Evolutionary conservation across 2,797 vertebrate genomes (phyloP), one percentile per base, ranked within the genome.

Genomic region (Girardinus metallicus): DNA sequence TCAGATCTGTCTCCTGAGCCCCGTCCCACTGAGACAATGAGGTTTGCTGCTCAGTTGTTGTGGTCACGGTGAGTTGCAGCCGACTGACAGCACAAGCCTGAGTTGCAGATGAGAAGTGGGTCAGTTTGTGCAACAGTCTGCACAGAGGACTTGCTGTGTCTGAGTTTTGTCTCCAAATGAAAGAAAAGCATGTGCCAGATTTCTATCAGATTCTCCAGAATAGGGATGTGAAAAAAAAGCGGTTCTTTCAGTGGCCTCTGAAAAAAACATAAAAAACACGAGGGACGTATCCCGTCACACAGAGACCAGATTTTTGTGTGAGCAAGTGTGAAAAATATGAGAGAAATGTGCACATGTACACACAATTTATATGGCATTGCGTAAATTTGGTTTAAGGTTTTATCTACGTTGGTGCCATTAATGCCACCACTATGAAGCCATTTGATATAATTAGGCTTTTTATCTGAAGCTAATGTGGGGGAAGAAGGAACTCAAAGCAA

Each of bases 41-140:
- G 84, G 83, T 92, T 83, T 80, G 74, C 85, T 46, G 78, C 81
- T 85, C 53, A 55, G 79, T 91, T 86, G 86, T 91, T 91, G 77
- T 86, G 92, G 87, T 92, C 86, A 87, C 86, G 82, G 74, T 89
- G 91, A 91, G 88, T 70, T 84, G 86, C 80, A 85, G 89, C 86
- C 80, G 86, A 86, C 85, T 91, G 88, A 90, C 88, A 88, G 85
- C 64, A 81, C 46, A 66, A 87, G 74, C 80, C 89, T 73, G 78
- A 88, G 82, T 81, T 79, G 80, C 79, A 78, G 84, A 77, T 81
- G 76, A 92, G 92, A 94, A 93, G 60, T 92, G 91, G 92, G 92
- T 94, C 92, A 92, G 83, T 89, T 84, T 89, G 85, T 88, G 86
- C 85, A 83, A 84, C 79, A 80, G 80, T 77, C 82, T 84, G 85